Conservation (phyloP, 1,140 invertebrate genomes). For the Bombus confusus region DNA sequence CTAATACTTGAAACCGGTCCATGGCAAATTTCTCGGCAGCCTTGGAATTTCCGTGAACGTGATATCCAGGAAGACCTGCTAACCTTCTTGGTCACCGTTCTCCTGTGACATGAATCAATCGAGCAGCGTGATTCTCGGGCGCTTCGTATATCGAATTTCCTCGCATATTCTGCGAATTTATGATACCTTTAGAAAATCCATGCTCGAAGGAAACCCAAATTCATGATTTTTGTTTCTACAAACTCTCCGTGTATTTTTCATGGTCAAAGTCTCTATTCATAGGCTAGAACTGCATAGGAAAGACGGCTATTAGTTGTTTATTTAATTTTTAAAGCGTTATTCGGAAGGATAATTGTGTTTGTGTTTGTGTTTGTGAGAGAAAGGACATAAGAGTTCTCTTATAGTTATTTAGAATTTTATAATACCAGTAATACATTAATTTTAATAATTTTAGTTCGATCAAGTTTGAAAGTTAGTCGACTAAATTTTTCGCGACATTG, state of each 20-base stretch:
- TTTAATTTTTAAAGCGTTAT: no score
- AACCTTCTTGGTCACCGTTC: background rate
- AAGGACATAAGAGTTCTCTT: no score
- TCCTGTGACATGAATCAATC: conserved; percentile 12
- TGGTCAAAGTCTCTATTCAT: background rate
- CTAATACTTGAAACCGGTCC: background rate
- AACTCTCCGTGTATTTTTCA: background rate
- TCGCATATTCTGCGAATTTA: conserved; percentile 1
- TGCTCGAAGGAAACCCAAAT: background rate
- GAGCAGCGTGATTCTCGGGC: background rate
- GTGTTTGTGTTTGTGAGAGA: no score
- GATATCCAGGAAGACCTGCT: background rate
- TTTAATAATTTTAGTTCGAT: no score
- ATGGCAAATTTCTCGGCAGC: background rate
- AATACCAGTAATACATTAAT: no score
- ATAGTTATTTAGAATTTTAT: no score
- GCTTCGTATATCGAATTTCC: conserved; percentile 19
- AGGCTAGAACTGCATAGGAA: no score
- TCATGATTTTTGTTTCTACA: no score
- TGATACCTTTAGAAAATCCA: background rate
- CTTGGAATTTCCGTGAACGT: conserved; percentile 17
- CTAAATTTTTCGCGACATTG: no score
- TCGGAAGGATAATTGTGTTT: no score
- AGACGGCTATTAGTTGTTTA: background rate
- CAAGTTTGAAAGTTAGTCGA: no score